Evolutionary conservation across 1,140 invertebrate genomes (phyloP).

Genomic region (Drosophila aff.): DNA sequence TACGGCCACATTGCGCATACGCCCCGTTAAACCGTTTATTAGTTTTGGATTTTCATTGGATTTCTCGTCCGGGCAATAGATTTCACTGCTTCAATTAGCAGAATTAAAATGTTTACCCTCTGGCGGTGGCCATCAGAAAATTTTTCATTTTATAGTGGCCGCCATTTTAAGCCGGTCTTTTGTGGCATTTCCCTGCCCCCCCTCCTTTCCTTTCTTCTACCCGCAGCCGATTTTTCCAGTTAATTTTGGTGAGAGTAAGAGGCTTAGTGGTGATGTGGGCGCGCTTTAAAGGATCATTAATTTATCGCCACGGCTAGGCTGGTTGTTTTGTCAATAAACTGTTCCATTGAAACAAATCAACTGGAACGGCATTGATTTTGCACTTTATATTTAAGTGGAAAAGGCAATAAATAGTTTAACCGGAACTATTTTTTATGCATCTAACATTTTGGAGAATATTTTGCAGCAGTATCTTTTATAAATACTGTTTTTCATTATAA

Average conservation of each 20-base stretch:
- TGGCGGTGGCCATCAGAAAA: conserved; percentile 3
- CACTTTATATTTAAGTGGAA: background rate
- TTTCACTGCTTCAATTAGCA: conserved; percentile 47
- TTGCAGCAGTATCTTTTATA: background rate
- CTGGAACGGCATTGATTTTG: conserved; percentile 8
- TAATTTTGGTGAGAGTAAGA: conserved; percentile 51
- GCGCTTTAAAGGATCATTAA: conserved; percentile 24
- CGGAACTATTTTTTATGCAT: background rate
- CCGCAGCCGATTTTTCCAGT: conserved; percentile 31
- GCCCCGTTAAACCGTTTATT: conserved; percentile 57
- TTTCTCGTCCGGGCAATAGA: conserved; percentile 14
- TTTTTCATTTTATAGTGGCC: conserved; percentile 24
- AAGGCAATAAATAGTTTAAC: background rate
- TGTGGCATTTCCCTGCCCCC: conserved; percentile 22
- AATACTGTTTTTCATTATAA: too few species aligned
- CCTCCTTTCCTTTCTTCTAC: background rate
- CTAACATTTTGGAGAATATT: background rate
- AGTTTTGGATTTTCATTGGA: conserved; percentile 52
- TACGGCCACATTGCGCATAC: conserved; percentile 27
- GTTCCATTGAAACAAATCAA: background rate
- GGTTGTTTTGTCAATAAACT: conserved; percentile 18
- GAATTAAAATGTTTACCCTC: conserved; percentile 48
- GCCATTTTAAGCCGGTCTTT: conserved; percentile 35
- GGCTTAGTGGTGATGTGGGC: conserved; percentile 46
- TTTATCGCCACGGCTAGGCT: conserved; percentile 14